These are phyloP conservation scores for Hipparchia sbordonii DNA, from an alignment of 2,888 invertebrate genomes.

Conservation along the genomic window DNA sequence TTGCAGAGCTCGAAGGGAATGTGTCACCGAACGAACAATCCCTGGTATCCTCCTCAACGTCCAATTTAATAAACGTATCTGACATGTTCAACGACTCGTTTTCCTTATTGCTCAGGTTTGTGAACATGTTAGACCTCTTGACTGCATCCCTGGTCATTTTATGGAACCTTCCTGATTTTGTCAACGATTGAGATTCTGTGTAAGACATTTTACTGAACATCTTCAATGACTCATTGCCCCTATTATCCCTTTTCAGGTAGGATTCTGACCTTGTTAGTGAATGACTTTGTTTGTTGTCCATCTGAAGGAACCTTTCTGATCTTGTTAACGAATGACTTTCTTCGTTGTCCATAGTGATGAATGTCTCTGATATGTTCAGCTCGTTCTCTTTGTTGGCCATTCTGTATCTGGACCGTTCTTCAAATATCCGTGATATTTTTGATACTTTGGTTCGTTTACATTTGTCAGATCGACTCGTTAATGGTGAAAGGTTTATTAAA, in stretches of 20 bases:
- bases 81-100: constrained; percentile 44
- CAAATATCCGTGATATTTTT: constrained; percentile 65
- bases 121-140: constrained; percentile 6
- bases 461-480: constrained; percentile 35
- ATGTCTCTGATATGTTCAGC: constrained; percentile 48
- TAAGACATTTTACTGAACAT: not conserved
- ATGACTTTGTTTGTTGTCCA: not conserved
- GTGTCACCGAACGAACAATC: constrained; percentile 62
- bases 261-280: not conserved
- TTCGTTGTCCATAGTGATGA: not conserved
- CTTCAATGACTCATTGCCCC: not conserved
- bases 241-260: not conserved
- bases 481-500: constrained; percentile 45
- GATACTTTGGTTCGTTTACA: constrained; percentile 55
- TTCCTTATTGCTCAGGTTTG: constrained; percentile 56
- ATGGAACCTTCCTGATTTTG: not conserved
- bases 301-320: not conserved
- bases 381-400: constrained; percentile 58
- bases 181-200: not conserved
- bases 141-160: not conserved
- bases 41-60: constrained; percentile 70
- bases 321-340: not conserved
- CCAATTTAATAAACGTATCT: constrained; percentile 55
- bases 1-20: constrained; percentile 49
- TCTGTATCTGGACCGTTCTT: constrained; percentile 65